phyloP scores from a whole-genome alignment of 2,888 invertebrate species.

The Sepioteuthis lessoniana region DNA sequence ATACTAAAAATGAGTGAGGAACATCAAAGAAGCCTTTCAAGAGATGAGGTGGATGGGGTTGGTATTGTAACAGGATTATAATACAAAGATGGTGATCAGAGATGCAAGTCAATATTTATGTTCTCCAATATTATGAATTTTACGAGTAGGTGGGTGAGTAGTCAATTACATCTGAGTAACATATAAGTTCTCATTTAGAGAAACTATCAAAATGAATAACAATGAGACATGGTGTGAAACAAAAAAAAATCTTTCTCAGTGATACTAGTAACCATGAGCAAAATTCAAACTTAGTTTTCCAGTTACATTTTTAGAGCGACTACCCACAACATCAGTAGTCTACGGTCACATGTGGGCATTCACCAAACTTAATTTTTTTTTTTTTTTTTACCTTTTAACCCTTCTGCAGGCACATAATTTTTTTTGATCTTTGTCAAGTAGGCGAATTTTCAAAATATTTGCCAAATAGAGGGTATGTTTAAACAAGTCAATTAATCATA shows the following conservation, averaged over 20 bases:
- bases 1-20: conserved; percentile 1
- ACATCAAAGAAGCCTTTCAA: neutral
- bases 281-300: neutral
- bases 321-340: too few species aligned
- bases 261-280: neutral
- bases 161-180: neutral
- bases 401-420: too few species aligned
- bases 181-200: neutral
- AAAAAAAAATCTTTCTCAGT: neutral
- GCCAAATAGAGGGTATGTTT: too few species aligned
- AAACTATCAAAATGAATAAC: neutral
- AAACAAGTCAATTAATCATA: too few species aligned
- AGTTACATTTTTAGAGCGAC: neutral
- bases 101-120: neutral
- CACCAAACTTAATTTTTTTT: too few species aligned
- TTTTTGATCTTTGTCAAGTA: too few species aligned
- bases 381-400: too few species aligned
- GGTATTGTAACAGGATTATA: neutral
- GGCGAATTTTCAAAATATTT: too few species aligned
- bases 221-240: neutral
- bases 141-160: neutral
- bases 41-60: neutral
- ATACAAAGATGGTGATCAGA: neutral
- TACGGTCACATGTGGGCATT: too few species aligned
- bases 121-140: neutral